A percentile compares a stretch with the other conserved stretches of the same genome.
These are phyloP conservation scores for Henicopernis longicauda DNA, from an alignment of 2,113 vertebrate genomes.

Conservation along the genomic window DNA sequence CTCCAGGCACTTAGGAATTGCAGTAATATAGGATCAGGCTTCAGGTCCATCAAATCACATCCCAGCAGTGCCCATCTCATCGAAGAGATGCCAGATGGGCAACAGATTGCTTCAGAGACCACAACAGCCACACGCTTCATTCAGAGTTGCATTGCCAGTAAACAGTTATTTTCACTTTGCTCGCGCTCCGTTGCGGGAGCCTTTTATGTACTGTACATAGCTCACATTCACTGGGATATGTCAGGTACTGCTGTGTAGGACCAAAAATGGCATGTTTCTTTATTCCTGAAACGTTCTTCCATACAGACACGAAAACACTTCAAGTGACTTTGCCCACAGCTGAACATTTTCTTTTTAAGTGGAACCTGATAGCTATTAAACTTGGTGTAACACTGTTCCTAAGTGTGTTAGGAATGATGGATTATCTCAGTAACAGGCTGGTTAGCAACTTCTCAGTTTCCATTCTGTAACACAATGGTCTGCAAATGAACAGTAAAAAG, in stretches of 20 bases:
- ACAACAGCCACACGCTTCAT: neutral
- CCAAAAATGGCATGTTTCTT: neutral
- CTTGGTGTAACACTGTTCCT: neutral
- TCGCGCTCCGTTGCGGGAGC: neutral
- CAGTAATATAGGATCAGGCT: neutral
- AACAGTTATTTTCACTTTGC: neutral
- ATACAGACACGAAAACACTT: neutral
- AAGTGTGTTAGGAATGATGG: neutral
- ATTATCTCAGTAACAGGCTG: neutral
- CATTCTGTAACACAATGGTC: neutral
- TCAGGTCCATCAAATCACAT: neutral
- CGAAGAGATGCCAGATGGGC: neutral
- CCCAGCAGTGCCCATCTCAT: neutral
- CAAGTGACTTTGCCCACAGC: neutral
- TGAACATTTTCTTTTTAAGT: neutral
- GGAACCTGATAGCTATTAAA: neutral
- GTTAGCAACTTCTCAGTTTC: neutral
- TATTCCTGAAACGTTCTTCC: neutral
- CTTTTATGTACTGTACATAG: fast-evolving
- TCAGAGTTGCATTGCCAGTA: neutral
- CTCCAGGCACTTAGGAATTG: neutral
- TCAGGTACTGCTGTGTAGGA: neutral
- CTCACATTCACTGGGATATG: neutral
- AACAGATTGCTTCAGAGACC: neutral
- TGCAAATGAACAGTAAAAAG: neutral